Conservation (phyloP, 1,140 invertebrate genomes). For the Pristionchus pacificus region DNA sequence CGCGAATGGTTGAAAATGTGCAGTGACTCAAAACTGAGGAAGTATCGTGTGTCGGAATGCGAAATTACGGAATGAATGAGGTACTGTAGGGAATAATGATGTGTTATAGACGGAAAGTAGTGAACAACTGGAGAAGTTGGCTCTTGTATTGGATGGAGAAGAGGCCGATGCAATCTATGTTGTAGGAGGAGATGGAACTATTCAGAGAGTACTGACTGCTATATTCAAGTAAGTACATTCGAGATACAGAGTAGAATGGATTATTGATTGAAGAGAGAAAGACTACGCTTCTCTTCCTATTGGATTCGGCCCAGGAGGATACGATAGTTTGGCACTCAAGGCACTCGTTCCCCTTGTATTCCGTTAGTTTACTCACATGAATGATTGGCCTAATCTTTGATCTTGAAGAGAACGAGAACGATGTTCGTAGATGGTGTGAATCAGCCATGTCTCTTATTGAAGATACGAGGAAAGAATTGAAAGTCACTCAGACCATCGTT, state of each 20-base stretch:
- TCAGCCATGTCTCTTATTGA: conserved; percentile 37
- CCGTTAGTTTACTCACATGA: not conserved
- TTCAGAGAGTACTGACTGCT: conserved; percentile 32
- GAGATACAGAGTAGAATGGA: not conserved
- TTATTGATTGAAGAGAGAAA: not conserved
- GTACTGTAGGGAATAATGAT: not conserved
- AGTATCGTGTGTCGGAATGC: not conserved
- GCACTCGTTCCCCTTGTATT: conserved; percentile 30
- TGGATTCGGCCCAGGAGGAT: conserved; percentile 37
- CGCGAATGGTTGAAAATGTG: not conserved
- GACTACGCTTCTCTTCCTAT: conserved; percentile 27
- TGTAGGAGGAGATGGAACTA: conserved; percentile 40
- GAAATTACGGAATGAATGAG: not conserved
- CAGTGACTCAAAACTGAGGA: not conserved
- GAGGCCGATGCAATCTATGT: conserved; percentile 39
- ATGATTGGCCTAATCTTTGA: not conserved
- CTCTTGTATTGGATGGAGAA: conserved; percentile 23
- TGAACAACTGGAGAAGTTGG: conserved; percentile 26
- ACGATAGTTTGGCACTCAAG: conserved; percentile 32
- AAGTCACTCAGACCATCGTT: conserved; percentile 21
- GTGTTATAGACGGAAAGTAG: conserved; percentile 30
- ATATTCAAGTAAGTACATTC: conserved; percentile 33
- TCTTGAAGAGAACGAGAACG: conserved; percentile 6
- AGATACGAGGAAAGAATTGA: conserved; percentile 13
- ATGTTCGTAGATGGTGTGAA: conserved; percentile 33